Evolutionary conservation across 2,797 vertebrate genomes (phyloP), one percentile per base, ranked within the genome.

Genomic region (Siniperca undulata): DNA sequence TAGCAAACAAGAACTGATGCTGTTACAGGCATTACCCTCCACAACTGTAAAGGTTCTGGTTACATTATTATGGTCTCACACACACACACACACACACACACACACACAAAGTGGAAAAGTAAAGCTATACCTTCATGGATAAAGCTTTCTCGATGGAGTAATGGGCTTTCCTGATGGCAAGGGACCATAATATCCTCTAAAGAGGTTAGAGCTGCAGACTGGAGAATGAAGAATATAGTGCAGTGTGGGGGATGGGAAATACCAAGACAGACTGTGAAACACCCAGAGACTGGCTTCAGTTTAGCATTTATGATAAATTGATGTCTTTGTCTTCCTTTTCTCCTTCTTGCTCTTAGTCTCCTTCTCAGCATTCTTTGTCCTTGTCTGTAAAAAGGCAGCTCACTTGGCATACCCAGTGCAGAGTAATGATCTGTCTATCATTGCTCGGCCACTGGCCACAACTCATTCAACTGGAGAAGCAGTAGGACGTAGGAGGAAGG

Each of bases 141-240:
- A 85, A 81, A 89, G 88, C 87, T 87, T 80, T 81, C 78, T 83
- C 77, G 85, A 85, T 87, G 81, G 82, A 92, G 87, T 93, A 94
- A 93, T 94, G 91, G 87, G 82, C 91, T 93, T 92, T 91, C 89
- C 92, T 93, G 90, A 94, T 92, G 89, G 92, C 84, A 74, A 86
- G 93, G 88, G 92, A 94, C 89, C 74, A 83, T 89, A 87, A 90
- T 92, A 90, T 69, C 72, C 93, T 92, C 92, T 94, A 94, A 94
- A 93, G 92, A 92, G 90, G 91, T 95, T 95, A 94, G 60, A 66
- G 89, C 83, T 82, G 88, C 85, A 90, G 91, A 88, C 90, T 78
- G 87, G 78, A 90, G 90, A 83, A 88, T 84, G 84, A 89, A 90
- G 79, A 86, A 81, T 77, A 74, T 46, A 42, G 70, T 42, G 79